Percentiles rank a stretch among this genome's conserved stretches.
These are phyloP conservation scores for Carabus problematicus DNA, from an alignment of 2,888 invertebrate species.

Conservation along the genomic window DNA sequence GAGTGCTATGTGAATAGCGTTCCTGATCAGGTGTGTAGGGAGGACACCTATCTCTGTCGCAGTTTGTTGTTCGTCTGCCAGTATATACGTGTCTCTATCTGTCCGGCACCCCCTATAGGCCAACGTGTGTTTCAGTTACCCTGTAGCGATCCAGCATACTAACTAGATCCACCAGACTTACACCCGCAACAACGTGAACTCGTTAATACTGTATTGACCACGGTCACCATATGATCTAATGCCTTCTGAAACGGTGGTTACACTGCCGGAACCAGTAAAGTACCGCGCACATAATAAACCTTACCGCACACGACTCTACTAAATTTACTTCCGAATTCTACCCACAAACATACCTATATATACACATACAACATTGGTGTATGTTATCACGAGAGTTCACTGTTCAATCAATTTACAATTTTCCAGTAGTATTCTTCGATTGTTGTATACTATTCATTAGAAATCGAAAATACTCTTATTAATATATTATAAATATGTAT, in stretches of 20 bases:
- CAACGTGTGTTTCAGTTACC: slow-evolving; percentile 27
- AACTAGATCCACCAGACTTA: slow-evolving; percentile 3
- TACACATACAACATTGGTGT: too few species aligned
- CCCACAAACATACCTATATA: too few species aligned
- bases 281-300: too few species aligned
- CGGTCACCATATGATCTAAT: slow-evolving; percentile 7
- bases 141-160: slow-evolving; percentile 24
- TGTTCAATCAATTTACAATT: too few species aligned
- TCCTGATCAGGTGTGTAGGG: slow-evolving; percentile 23
- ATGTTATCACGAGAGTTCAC: too few species aligned
- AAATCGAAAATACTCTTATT: too few species aligned
- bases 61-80: not conserved
- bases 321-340: too few species aligned
- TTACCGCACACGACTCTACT: too few species aligned
- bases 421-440: too few species aligned
- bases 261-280: not conserved
- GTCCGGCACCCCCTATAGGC: slow-evolving; percentile 4
- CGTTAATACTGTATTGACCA: slow-evolving; percentile 24
- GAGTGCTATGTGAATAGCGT: slow-evolving; percentile 11
- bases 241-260: not conserved
- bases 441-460: too few species aligned
- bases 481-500: too few species aligned
- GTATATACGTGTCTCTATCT: not conserved
- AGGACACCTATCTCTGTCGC: not conserved
- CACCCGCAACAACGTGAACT: not conserved